Percentiles rank a stretch among this genome's conserved stretches.
Conservation (phyloP, 2,888 invertebrate genomes). For the Eristalis intricaria region DNA sequence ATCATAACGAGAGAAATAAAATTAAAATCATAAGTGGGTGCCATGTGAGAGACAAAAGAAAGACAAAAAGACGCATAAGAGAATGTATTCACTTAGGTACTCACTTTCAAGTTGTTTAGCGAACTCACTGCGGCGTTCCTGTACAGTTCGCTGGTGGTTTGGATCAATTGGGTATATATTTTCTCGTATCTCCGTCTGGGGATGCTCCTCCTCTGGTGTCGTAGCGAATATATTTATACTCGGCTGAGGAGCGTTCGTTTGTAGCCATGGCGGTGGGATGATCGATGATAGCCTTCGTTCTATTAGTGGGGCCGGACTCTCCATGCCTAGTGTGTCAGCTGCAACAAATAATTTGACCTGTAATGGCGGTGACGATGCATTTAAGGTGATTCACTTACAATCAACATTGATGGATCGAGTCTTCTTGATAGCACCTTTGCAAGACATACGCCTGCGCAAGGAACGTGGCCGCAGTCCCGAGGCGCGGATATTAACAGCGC, state of each 20-base stretch:
- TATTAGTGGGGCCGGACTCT: conserved; percentile 82
- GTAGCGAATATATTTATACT: conserved; percentile 78
- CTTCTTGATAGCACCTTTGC: conserved; percentile 95
- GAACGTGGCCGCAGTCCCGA: conserved; percentile 83
- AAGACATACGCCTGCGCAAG: conserved; percentile 90
- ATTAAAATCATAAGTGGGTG: conserved; percentile 18
- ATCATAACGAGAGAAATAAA: conserved; percentile 36
- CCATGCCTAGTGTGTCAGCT: conserved; percentile 92
- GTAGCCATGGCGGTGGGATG: conserved; percentile 81
- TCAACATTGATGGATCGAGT: conserved; percentile 96
- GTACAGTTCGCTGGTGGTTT: conserved; percentile 77
- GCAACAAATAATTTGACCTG: conserved; percentile 51
- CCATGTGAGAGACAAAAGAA: not conserved
- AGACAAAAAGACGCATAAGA: not conserved
- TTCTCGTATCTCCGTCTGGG: conserved; percentile 75
- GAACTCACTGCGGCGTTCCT: conserved; percentile 80
- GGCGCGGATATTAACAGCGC: conserved; percentile 84
- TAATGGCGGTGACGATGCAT: not conserved
- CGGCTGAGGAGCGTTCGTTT: conserved; percentile 76
- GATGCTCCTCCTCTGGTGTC: conserved; percentile 78
- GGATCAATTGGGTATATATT: conserved; percentile 80
- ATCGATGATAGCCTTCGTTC: conserved; percentile 84
- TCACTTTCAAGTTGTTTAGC: conserved; percentile 79
- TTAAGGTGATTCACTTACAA: conserved; percentile 83
- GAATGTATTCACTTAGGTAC: conserved; percentile 32